Base-by-base conservation (phyloP, 2,797 vertebrate species). In the Sciaenops ocellatus region DNA sequence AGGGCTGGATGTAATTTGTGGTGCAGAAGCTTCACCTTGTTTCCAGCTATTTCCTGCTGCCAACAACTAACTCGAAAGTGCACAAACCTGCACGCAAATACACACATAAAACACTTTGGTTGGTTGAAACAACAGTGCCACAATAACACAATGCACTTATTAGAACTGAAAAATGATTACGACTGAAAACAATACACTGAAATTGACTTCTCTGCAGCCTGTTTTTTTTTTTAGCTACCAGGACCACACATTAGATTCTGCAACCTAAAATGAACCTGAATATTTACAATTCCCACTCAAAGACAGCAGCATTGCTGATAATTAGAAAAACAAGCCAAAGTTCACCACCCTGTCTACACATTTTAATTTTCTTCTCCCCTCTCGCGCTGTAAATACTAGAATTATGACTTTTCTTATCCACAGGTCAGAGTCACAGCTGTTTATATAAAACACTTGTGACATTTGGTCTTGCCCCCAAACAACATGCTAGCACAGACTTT, bases 381-480 rank as follows among this genome's bases (percentile, higher is more conserved):
- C 54, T 44, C 24, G 67, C 42, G 6, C 22, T 75, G 18, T 80
- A 65, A 79, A 75, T 76, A 77, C 56, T 18, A 66, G 30, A 79
- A 57, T 66, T 66, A 26, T 59, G 69, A 73, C 65, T 72, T 50
- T 65, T 76, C 13, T 44, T 69, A 54, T 73, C 86, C 0, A 7
- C 73, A 41, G 78, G 80, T 89, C 62, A 66, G 64, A 83, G 82
- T 73, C 80, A 59, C 89, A 80, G 84, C 86, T 88, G 86, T 54
- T 80, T 72, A 72, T 76, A 78, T 26, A 66, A 79, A 87, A 65
- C 52, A 69, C 57, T 78, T 85, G 38, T 88, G 83, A 90, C 79
- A 83, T 89, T 82, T 82, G 66, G 50, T 83, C 70, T 80, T 73
- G 71, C 72, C 54, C 63, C 56, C 48, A 82, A 87, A 83, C 76